Evolutionary conservation across 2,113 vertebrate species (phyloP).

Genomic region (Oreocharis arfaki): DNA sequence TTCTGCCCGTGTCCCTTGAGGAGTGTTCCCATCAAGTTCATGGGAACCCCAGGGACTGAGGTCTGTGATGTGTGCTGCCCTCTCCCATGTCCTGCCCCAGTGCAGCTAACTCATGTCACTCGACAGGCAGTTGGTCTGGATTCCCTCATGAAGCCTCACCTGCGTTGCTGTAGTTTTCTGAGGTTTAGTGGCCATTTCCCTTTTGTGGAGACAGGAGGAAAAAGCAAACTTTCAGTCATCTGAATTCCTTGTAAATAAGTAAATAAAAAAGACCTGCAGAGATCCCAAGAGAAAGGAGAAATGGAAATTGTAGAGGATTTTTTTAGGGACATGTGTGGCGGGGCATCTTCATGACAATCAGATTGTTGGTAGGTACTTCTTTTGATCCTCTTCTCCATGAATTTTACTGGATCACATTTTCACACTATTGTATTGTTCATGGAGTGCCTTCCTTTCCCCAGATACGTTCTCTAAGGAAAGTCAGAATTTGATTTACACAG

Average conservation of each 20-base stretch:
- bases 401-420: not conserved
- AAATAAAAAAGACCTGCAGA: not conserved
- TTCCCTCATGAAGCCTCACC: not conserved
- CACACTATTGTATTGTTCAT: not conserved
- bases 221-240: not conserved
- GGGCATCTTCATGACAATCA: not conserved
- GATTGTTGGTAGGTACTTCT: not conserved
- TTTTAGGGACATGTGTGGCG: not conserved
- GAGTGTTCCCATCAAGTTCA: not conserved
- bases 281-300: not conserved
- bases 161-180: not conserved
- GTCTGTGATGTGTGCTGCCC: not conserved
- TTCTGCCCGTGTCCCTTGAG: not conserved
- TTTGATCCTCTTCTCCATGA: not conserved
- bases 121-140: not conserved
- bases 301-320: not conserved
- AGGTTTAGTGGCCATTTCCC: not conserved
- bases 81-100: not conserved
- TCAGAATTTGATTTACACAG: not conserved
- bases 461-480: not conserved
- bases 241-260: not conserved
- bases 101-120: not conserved
- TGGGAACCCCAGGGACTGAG: not conserved
- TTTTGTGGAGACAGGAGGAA: not conserved
- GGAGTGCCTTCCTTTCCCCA: not conserved